Evolutionary conservation across 2,888 invertebrate genomes (phyloP), one percentile per base, ranked within the genome.

Genomic region (Anorthoa munda): DNA sequence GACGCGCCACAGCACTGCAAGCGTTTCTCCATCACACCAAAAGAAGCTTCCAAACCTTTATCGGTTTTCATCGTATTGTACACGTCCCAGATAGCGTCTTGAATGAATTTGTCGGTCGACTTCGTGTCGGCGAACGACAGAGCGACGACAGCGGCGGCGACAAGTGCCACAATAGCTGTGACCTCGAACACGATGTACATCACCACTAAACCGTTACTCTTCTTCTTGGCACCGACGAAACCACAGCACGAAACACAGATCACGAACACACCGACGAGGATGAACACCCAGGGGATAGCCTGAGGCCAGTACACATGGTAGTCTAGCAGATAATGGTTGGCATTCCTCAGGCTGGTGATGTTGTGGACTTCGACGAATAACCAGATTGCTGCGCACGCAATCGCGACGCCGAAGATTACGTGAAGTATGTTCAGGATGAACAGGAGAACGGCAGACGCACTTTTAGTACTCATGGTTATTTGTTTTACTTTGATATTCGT

Each of bases 251-350:
- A 91, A 0, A 92, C 93, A 64, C 90, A 89, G 9, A 95, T 79
- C 18, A 94, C 91, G n/a, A 95, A 86, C 1, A 95, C 73, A 2
- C 93, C 93, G 39, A 92, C 91, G 2, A 95, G 75, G 48, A 95
- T 90, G 75, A 95, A 96, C 75, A 96, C 87, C 96, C 96, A 96
- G 0, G 96, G 96, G 0, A 95, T 90, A 0, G 94, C 95, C 82
- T 96, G 96, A 0, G 95, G 95, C 95, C 95, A 96, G 77, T 95
- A 95, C 74, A 96, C 91, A 21, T 90, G 93, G 90, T 95, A 96
- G 81, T 96, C 95, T 77, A 96, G 87, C 0, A 94, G 80, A 50
- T 96, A 96, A 69, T 96, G 96, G 87, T 94, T 95, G 55, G 90
- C 85, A 78, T 95, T 95, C 12, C 95, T 85, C 18, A 95, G 79